Percentiles rank a stretch among this genome's conserved stretches.
phyloP scores from a whole-genome alignment of 2,113 vertebrate genomes.

The Chloropsis hardwickii region DNA sequence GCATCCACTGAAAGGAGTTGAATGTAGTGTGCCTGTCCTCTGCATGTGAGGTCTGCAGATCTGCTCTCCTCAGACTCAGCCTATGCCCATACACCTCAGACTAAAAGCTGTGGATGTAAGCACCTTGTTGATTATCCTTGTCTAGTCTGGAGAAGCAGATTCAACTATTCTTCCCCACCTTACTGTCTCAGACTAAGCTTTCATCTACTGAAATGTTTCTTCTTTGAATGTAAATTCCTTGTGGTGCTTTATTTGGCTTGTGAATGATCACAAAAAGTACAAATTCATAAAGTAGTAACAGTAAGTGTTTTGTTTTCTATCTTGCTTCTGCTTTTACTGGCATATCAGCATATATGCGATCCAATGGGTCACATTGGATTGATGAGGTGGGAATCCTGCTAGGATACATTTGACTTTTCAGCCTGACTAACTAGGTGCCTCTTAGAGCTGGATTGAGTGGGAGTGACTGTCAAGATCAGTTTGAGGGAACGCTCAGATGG shows the following conservation, averaged over 20 bases:
- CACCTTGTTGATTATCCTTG: neutral
- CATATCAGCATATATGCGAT: neutral
- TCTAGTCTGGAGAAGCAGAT: neutral
- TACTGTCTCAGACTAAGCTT: neutral
- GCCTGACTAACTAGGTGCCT: neutral
- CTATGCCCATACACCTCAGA: neutral
- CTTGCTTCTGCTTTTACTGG: neutral
- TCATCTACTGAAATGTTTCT: neutral
- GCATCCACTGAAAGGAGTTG: neutral
- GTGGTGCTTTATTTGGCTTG: neutral
- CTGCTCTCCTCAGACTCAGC: neutral
- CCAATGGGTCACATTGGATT: neutral
- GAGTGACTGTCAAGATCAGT: neutral
- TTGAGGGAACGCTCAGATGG: neutral
- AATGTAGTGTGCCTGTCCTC: neutral
- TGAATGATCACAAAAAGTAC: neutral
- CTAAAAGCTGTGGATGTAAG: neutral
- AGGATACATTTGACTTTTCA: neutral
- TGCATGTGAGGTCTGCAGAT: neutral
- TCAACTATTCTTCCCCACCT: neutral
- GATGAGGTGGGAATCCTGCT: neutral
- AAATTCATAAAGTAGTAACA: neutral
- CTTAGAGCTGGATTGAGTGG: neutral
- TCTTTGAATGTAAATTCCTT: neutral
- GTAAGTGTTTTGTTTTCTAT: neutral